phyloP scores from a whole-genome alignment of 1,140 invertebrate species.

The Calliphora vicina region DNA sequence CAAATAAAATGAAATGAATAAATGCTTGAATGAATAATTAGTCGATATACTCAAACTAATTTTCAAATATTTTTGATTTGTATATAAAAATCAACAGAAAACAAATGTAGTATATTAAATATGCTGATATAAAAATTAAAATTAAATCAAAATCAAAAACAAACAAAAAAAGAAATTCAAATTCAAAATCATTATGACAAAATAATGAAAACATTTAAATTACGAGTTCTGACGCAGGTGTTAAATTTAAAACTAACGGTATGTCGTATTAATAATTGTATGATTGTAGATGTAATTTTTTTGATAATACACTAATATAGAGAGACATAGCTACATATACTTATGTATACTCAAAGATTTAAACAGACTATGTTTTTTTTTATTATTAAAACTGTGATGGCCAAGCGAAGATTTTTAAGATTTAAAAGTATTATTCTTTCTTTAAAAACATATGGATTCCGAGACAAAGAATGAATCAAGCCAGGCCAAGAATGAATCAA shows the following conservation, averaged over 20 bases:
- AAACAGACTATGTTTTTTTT: background rate
- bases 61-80: slow-evolving; percentile 3
- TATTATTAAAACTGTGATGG: too few species aligned
- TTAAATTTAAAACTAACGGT: background rate
- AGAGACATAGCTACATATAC: background rate
- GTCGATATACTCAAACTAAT: background rate
- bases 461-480: too few species aligned
- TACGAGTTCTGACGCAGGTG: background rate
- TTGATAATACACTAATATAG: background rate
- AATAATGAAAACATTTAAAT: background rate
- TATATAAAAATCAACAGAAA: background rate
- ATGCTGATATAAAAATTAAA: background rate
- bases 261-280: background rate
- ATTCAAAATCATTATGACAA: background rate
- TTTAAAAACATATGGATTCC: too few species aligned
- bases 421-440: too few species aligned
- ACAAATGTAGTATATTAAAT: background rate
- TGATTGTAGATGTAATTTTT: background rate
- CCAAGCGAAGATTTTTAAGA: too few species aligned
- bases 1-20: background rate
- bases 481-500: too few species aligned
- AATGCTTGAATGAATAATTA: slow-evolving; percentile 11
- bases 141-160: background rate
- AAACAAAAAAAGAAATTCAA: too few species aligned
- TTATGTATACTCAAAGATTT: too few species aligned